phyloP scores from a whole-genome alignment of 2,113 vertebrate species.

The Entelurus aequoreus region DNA sequence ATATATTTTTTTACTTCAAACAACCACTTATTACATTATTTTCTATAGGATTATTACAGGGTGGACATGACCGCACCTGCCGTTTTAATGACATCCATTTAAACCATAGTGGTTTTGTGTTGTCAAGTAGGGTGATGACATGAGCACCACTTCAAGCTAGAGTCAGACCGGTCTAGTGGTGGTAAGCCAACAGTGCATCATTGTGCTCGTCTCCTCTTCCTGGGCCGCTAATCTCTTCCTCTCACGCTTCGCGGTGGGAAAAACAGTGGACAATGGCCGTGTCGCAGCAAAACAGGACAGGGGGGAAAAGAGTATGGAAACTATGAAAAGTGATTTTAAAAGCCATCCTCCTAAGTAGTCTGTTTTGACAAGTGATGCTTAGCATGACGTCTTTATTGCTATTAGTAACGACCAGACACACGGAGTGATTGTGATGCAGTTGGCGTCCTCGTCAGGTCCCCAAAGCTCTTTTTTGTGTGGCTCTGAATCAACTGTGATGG shows the following conservation, averaged over 20 bases:
- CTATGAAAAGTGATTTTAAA: neutral
- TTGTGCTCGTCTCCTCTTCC: constrained; percentile 22
- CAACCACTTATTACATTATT: too few species aligned
- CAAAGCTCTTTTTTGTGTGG: constrained; percentile 40
- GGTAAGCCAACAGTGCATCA: constrained; percentile 21
- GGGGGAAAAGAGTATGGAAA: constrained; percentile 26
- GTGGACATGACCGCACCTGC: too few species aligned
- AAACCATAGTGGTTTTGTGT: constrained; percentile 16
- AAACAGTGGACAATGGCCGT: constrained; percentile 19
- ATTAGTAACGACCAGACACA: constrained; percentile 1
- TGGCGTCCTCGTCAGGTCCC: constrained; percentile 50
- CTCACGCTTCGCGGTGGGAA: constrained; percentile 26
- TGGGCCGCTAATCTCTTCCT: constrained; percentile 47
- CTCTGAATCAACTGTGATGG: constrained; percentile 46
- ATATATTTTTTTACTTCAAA: too few species aligned
- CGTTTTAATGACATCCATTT: neutral
- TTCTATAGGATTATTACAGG: too few species aligned
- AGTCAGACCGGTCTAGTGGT: constrained; percentile 12
- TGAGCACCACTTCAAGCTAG: constrained; percentile 10
- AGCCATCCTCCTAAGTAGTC: constrained; percentile 9
- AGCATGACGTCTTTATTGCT: neutral
- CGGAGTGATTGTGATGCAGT: constrained; percentile 57
- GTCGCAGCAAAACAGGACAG: constrained; percentile 15
- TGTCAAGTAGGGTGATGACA: constrained; percentile 31
- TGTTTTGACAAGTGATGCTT: constrained; percentile 1